Base-by-base conservation (phyloP, 2,888 invertebrate species). In the Melolontha melolontha region DNA sequence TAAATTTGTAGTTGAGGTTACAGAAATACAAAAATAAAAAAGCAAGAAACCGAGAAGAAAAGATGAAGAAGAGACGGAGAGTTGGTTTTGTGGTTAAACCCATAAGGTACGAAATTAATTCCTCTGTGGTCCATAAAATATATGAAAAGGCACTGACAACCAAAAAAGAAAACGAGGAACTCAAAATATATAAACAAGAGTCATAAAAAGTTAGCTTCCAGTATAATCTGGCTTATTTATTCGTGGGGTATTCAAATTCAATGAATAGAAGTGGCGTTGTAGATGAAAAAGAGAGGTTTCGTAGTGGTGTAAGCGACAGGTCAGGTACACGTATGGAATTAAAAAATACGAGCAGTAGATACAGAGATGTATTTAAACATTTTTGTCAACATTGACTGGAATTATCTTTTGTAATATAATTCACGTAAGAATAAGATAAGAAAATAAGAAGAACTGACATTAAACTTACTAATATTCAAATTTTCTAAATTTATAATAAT, bases 221-320 rank as follows among this genome's bases (percentile, higher is more conserved):
- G 68, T 67, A 66, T 71, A 71, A 71, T 71, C 71, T 71, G 71
- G 69, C 71, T 68, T 66, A 66, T 71, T 71, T 67, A 68, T 67
- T 64, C 47, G 65, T 47, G 64, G 63, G 54, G 47, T 42, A 67
- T 67, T 67, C 64, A 67, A 44, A 63, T 67, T 64, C 62, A 54
- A 54, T 67, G 64, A 54, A 67, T 59, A 51, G 67, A 34, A 49
- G 55, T 62, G 40, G 54, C 40, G 54, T 34, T 17, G 34, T 40
- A 6, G 34, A 34, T 34, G 34, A 6, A 34, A 34, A 34, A 34
- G 34, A 34, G 34, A 34, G 34, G 34, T 34, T 34, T 10, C 34
- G 34, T 17, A 50, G 40, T 64, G 64, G 50, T 14, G 51, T 12
- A 27, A 39, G 40, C 55, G 40, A 40, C 39, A 55, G 40, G 55